Evolutionary conservation across 2,113 vertebrate species (phyloP).

Genomic region (Theropithecus gelada): DNA sequence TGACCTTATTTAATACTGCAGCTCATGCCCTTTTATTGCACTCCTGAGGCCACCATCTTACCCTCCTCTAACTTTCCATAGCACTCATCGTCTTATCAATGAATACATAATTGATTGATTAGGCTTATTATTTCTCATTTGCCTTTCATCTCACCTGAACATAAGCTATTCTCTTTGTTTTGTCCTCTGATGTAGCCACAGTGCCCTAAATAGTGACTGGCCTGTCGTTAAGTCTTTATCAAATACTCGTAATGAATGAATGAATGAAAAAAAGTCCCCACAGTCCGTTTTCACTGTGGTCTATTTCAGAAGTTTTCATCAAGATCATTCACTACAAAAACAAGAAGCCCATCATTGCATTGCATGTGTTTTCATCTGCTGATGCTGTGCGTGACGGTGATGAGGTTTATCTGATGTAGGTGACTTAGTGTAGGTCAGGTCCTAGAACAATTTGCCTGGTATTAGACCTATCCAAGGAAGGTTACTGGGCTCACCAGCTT

Average conservation of each 20-base stretch:
- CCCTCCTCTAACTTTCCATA: background rate
- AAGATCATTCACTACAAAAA: background rate
- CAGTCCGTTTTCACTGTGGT: background rate
- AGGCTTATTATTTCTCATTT: background rate
- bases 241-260: background rate
- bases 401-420: too few relatives aligned
- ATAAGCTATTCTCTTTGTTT: background rate
- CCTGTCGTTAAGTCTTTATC: background rate
- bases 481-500: background rate
- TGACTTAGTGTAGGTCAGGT: background rate
- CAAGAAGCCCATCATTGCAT: background rate
- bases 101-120: background rate
- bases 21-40: background rate
- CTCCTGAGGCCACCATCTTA: background rate
- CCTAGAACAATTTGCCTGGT: background rate
- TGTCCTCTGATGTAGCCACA: too few relatives aligned
- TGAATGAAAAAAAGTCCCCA: background rate
- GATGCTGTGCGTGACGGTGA: background rate
- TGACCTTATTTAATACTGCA: background rate
- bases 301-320: background rate
- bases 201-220: background rate
- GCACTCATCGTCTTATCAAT: background rate
- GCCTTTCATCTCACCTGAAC: background rate
- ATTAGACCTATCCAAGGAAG: background rate
- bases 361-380: background rate